These are phyloP conservation scores for Malurus melanocephalus DNA, from an alignment of 2,113 vertebrate species.

Conservation along the genomic window DNA sequence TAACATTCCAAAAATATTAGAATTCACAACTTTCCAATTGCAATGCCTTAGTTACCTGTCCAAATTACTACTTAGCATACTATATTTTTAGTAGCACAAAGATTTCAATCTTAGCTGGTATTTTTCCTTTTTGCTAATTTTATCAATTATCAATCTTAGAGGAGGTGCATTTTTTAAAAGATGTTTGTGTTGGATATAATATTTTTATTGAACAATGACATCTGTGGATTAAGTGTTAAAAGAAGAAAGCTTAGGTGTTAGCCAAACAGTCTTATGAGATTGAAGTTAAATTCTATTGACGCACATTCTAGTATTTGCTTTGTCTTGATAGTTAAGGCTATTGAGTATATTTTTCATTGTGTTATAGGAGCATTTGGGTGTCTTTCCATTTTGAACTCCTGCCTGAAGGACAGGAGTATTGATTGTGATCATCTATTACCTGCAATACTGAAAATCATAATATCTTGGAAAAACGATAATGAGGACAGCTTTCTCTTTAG, in stretches of 20 bases:
- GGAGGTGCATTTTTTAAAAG: neutral
- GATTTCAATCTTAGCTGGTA: neutral
- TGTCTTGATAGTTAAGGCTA: neutral
- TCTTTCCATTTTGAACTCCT: conserved; percentile 88
- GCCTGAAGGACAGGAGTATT: conserved; percentile 72
- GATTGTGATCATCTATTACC: conserved; percentile 80
- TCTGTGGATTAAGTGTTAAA: neutral
- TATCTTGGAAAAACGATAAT: conserved; percentile 85
- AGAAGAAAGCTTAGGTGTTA: neutral
- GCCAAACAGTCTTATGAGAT: neutral
- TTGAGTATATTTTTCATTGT: neutral
- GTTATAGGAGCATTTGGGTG: conserved; percentile 84
- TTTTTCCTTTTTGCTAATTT: neutral
- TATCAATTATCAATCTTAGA: neutral
- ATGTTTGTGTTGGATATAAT: neutral
- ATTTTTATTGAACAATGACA: neutral
- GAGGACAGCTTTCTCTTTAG: conserved; percentile 89
- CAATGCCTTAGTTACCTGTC: neutral
- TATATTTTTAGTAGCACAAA: neutral
- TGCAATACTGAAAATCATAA: conserved; percentile 82
- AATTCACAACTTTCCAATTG: neutral
- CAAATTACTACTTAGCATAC: neutral
- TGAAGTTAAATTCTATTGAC: neutral
- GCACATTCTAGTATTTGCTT: neutral
- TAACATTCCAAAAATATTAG: neutral